These are phyloP conservation scores for Dasyprocta punctata DNA, from an alignment of 2,113 vertebrate genomes.

Conservation along the genomic window DNA sequence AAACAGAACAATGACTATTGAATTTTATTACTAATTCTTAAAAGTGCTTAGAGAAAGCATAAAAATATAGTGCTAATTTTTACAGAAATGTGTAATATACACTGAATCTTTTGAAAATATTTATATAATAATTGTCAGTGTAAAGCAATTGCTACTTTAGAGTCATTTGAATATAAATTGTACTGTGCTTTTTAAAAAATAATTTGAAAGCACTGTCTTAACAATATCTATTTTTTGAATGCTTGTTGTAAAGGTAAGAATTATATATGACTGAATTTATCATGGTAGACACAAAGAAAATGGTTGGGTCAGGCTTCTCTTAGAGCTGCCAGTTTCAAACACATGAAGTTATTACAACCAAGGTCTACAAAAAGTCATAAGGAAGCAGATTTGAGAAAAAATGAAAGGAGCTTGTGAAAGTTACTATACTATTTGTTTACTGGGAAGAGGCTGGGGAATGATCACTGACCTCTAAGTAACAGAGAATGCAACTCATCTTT, in stretches of 20 bases:
- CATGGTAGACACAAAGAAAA: constrained; percentile 63
- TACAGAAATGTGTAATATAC: not conserved
- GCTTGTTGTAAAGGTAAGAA: not conserved
- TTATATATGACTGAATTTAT: constrained; percentile 65
- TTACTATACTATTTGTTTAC: constrained; percentile 71
- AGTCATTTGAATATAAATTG: constrained; percentile 37
- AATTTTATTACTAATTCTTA: not conserved
- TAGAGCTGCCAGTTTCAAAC: constrained; percentile 64
- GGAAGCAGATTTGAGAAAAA: constrained; percentile 75
- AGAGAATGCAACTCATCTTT: constrained; percentile 76
- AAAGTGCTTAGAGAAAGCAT: not conserved
- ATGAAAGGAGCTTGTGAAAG: constrained; percentile 65
- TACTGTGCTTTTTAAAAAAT: not conserved
- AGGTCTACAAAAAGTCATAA: constrained; percentile 73
- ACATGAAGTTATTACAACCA: constrained; percentile 74
- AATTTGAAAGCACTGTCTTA: not conserved
- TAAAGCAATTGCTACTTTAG: constrained; percentile 40
- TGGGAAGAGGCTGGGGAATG: constrained; percentile 67
- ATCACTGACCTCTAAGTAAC: constrained; percentile 78
- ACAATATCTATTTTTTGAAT: constrained; percentile 9
- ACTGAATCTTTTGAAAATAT: not conserved
- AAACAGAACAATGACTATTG: not conserved
- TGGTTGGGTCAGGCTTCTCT: constrained; percentile 43
- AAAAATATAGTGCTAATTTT: not conserved
- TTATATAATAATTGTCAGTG: not conserved